Conservation (phyloP, 2,113 vertebrate genomes). For the Pachycephala philippinensis region DNA sequence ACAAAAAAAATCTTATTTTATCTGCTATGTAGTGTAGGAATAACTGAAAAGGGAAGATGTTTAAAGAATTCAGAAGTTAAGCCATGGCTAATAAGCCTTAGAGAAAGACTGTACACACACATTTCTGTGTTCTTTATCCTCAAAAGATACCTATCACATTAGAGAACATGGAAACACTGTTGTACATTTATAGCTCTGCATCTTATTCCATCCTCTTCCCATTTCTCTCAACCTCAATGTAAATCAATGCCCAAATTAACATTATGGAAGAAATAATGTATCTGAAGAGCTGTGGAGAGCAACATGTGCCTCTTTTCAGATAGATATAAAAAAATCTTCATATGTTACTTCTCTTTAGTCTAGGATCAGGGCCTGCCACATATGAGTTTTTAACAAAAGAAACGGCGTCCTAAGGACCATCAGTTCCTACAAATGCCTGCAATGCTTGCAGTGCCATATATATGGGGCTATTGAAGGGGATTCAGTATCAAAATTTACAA, state of each 20-base stretch:
- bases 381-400: background rate
- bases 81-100: background rate
- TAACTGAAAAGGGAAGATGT: background rate
- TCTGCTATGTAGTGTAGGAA: background rate
- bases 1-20: background rate
- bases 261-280: background rate
- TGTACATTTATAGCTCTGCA: background rate
- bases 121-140: background rate
- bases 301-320: background rate
- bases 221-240: background rate
- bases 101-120: background rate
- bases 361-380: background rate
- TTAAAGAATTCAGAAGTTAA: background rate
- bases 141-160: background rate
- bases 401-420: background rate
- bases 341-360: background rate
- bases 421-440: background rate
- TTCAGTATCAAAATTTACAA: background rate
- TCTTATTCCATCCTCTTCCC: background rate
- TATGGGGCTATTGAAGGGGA: background rate
- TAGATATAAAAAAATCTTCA: background rate
- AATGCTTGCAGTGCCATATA: background rate
- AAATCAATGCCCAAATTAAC: background rate
- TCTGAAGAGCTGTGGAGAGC: background rate
- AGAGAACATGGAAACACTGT: background rate